Conservation (phyloP, 2,888 invertebrate species). For the Scaptomyza polygonia region DNA sequence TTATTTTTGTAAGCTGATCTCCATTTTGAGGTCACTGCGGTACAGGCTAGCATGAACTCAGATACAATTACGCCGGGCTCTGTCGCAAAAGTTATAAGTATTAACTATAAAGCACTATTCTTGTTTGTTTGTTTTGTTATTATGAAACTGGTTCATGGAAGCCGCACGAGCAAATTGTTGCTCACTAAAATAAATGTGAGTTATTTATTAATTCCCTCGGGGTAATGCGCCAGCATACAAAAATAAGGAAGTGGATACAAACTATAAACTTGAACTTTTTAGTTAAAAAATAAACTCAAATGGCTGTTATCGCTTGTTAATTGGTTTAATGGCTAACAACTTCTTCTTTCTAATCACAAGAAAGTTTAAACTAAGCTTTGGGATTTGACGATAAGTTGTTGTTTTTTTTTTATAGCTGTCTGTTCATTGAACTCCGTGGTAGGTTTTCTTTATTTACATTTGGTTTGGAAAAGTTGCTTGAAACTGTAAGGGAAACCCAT, state of each 20-base stretch:
- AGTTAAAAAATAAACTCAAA: not conserved
- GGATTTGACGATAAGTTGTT: constrained; percentile 8
- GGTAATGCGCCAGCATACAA: no score
- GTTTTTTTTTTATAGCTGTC: not conserved
- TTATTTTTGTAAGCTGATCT: constrained; percentile 43
- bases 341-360: not conserved
- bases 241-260: no score
- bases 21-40: constrained; percentile 46
- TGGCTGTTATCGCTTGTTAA: constrained; percentile 4
- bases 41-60: constrained; percentile 12
- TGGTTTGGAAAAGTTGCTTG: constrained; percentile 14
- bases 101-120: constrained; percentile 38
- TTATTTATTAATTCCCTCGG: not conserved
- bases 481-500: constrained; percentile 13
- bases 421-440: constrained; percentile 21
- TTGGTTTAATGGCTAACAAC: not conserved
- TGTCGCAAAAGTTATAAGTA: constrained; percentile 22
- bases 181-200: not conserved
- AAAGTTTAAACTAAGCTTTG: constrained; percentile 1
- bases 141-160: constrained; percentile 50
- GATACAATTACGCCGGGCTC: constrained; percentile 1
- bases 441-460: no score
- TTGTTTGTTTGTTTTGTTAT: constrained; percentile 20
- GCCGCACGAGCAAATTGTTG: constrained; percentile 49
- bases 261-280: not conserved